These are phyloP conservation scores for Drosophila setifemur DNA, from an alignment of 1,140 invertebrate genomes.

Conservation along the genomic window DNA sequence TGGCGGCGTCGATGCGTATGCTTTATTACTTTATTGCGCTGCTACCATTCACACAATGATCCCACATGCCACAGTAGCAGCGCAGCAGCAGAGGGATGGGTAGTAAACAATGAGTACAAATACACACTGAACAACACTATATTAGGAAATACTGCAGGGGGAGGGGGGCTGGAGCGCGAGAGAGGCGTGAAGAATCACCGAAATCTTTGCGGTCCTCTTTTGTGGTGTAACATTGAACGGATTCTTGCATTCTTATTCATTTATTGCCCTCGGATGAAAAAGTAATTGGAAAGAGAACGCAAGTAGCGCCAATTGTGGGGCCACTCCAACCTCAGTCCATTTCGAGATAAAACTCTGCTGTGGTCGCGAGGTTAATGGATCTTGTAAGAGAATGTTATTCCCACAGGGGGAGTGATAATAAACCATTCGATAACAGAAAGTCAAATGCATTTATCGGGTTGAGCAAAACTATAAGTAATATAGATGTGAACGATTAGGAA, in stretches of 20 bases:
- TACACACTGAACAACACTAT: too few relatives aligned
- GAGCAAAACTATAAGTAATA: too few relatives aligned
- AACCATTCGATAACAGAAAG: too few relatives aligned
- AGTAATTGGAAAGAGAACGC: constrained; percentile 18
- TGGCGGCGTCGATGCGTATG: constrained; percentile 61
- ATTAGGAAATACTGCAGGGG: too few relatives aligned
- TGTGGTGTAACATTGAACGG: constrained; percentile 46
- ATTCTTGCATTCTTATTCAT: constrained; percentile 50
- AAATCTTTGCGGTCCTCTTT: constrained; percentile 17
- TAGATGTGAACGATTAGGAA: too few relatives aligned
- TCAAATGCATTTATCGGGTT: background rate
- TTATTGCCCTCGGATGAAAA: constrained; percentile 43
- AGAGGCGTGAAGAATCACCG: constrained; percentile 46
- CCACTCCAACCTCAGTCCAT: constrained; percentile 18
- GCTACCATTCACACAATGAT: constrained; percentile 76
- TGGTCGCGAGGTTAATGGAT: constrained; percentile 38
- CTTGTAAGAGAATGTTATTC: constrained; percentile 2
- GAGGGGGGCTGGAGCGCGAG: too few relatives aligned
- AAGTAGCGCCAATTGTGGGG: constrained; percentile 14
- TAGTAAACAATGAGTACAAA: constrained; percentile 37
- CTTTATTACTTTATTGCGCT: constrained; percentile 73
- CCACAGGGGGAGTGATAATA: background rate
- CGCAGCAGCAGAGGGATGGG: constrained; percentile 17
- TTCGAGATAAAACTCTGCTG: constrained; percentile 38
- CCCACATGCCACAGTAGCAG: constrained; percentile 58